Conservation (phyloP, 2,797 vertebrate genomes). For the Catostomus latipinnis region DNA sequence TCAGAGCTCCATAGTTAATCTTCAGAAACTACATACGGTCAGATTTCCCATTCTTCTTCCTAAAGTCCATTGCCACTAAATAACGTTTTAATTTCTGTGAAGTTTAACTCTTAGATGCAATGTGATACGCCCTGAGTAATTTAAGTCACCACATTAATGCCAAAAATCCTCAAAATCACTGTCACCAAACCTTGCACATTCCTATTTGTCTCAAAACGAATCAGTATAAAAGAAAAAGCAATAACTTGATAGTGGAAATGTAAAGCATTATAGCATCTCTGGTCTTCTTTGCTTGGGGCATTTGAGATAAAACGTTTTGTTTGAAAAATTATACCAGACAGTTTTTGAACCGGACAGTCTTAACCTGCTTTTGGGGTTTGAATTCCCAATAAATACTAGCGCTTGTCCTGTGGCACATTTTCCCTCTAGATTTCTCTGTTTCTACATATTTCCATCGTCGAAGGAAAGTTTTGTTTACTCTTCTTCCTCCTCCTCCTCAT, state of each 20-base stretch:
- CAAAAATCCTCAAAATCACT: constrained; percentile 16
- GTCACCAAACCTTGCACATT: constrained; percentile 24
- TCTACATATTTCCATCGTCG: constrained; percentile 1
- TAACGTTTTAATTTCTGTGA: background rate
- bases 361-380: constrained; percentile 29
- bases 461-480: constrained; percentile 60
- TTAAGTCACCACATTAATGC: constrained; percentile 5
- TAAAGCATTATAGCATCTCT: constrained; percentile 40
- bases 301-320: constrained; percentile 12
- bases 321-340: background rate
- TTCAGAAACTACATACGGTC: background rate
- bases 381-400: constrained; percentile 57
- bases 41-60: background rate
- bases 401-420: constrained; percentile 46
- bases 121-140: background rate
- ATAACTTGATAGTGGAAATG: constrained; percentile 12
- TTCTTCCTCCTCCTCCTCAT: background rate
- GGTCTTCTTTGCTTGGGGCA: constrained; percentile 27
- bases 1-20: background rate
- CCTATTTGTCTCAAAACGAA: constrained; percentile 34
- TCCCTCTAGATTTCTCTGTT: constrained; percentile 27
- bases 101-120: background rate
- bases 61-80: background rate
- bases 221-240: constrained; percentile 28
- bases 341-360: background rate